Evolutionary conservation across 2,113 vertebrate genomes (phyloP).

Genomic region (Gambusia holbrooki): DNA sequence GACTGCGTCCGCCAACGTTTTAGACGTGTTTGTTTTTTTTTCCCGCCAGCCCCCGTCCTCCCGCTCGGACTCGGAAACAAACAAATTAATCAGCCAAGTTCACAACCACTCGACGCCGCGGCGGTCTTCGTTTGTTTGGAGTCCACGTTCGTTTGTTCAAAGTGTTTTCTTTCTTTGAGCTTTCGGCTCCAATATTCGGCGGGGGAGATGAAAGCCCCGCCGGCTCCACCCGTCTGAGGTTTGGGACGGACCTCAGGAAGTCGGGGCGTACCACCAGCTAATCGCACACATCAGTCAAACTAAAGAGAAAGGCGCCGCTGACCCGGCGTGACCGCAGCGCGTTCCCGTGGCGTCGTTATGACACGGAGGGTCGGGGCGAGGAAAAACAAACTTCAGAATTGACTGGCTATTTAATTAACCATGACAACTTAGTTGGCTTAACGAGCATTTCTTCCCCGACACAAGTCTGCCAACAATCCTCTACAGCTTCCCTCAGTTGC

Average conservation of each 20-base stretch:
- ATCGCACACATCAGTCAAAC: slow-evolving; percentile 52
- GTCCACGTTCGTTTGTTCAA: slow-evolving; percentile 25
- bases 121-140: slow-evolving; percentile 27
- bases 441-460: slow-evolving; percentile 51
- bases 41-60: background rate
- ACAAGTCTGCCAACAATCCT: slow-evolving; percentile 50
- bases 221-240: slow-evolving; percentile 6
- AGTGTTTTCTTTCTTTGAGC: slow-evolving; percentile 24
- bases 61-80: slow-evolving; percentile 33
- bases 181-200: slow-evolving; percentile 39
- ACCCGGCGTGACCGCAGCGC: slow-evolving; percentile 16
- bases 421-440: slow-evolving; percentile 55
- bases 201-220: slow-evolving; percentile 41
- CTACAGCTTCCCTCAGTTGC: slow-evolving; percentile 53
- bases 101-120: slow-evolving; percentile 20
- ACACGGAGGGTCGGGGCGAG: slow-evolving; percentile 35
- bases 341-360: slow-evolving; percentile 34
- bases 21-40: slow-evolving; percentile 1
- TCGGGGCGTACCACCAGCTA: slow-evolving; percentile 42
- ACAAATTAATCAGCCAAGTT: slow-evolving; percentile 36
- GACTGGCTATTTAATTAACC: slow-evolving; percentile 66
- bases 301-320: slow-evolving; percentile 18
- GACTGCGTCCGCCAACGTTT: slow-evolving; percentile 44
- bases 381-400: slow-evolving; percentile 61
- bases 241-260: slow-evolving; percentile 28